Evolutionary conservation across 2,888 invertebrate species (phyloP), one percentile per base, ranked within the genome.

Genomic region (Apotomis capreana): DNA sequence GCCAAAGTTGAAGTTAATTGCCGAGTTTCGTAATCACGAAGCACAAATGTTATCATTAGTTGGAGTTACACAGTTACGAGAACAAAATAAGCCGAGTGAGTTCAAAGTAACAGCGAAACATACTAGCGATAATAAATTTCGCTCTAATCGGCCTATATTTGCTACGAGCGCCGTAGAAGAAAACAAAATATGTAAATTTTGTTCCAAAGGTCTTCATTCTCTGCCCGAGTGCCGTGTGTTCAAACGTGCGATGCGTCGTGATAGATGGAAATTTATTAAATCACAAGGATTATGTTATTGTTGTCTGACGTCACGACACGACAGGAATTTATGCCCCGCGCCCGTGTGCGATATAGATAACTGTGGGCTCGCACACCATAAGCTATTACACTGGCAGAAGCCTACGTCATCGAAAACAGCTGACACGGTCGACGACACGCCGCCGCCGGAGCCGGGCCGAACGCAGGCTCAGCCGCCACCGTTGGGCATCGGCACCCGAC

Each of bases 231-330:
- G 55, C 57, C 63, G 73, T 6, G n/a, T 15, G 13, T 78, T 78
- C 36, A 76, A 69, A 68, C 70, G 75, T 0, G 76, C 78, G 8
- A 70, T 78, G 74, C 60, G 74, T n/a, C 68, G 62, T 44, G 74
- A 75, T 60, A 55, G 57, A 55, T 76, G 74, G 76, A 64, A 57
- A n/a, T 74, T 46, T 68, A 74, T 72, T 4, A 74, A 71, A 72
- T 13, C 59, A 4, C 58, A 69, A 5, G 54, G 57, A 9, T 26
- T 76, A 9, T 76, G 74, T 65, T 70, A 64, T 62, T 40, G 60
- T 26, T 70, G 74, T 9, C 26, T 73, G 10, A 55, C 10, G 37
- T 26, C 65, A 12, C 58, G 61, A 10, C 68, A 74, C 49, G 58
- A 52, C 8, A 52, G 51, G 4, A 36, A 60, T 3, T 49, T 44